Percentiles rank a stretch among this genome's conserved stretches.
Conservation (phyloP, 1,140 invertebrate genomes). For the Ptiloglossa arizonensis region DNA sequence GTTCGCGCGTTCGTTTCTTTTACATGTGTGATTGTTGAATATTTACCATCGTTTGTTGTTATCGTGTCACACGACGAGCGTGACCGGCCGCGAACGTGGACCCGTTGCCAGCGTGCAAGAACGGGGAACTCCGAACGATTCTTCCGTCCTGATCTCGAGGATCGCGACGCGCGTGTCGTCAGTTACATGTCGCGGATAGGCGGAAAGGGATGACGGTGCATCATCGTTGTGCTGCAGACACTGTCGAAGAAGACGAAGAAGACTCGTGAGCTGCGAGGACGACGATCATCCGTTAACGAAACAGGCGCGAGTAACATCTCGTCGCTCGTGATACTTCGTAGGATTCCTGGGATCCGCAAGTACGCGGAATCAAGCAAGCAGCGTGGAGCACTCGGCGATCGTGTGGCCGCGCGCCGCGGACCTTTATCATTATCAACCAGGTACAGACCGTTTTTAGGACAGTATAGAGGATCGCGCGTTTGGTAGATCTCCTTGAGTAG, state of each 20-base stretch:
- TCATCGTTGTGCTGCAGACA: conserved; percentile 35
- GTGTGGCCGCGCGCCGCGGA: conserved; percentile 80
- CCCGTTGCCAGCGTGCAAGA: background rate
- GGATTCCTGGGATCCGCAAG: conserved; percentile 70
- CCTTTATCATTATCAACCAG: conserved; percentile 78
- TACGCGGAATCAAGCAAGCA: conserved; percentile 77
- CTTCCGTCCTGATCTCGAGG: conserved; percentile 14
- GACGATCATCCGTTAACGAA: background rate
- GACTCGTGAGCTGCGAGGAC: conserved; percentile 36
- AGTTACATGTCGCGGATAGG: conserved; percentile 55
- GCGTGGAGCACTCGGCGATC: conserved; percentile 80
- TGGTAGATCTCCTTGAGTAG: too few relatives aligned
- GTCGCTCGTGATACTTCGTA: conserved; percentile 59
- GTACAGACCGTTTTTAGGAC: conserved; percentile 55
- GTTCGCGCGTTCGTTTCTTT: too few relatives aligned
- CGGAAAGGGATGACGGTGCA: conserved; percentile 63
- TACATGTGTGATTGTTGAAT: conserved; percentile 1
- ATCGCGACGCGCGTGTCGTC: conserved; percentile 29
- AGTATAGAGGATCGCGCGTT: too few relatives aligned
- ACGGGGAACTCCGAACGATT: conserved; percentile 21
- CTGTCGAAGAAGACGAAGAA: conserved; percentile 51
- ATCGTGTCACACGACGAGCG: background rate
- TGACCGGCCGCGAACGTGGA: background rate
- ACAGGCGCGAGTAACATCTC: conserved; percentile 27
- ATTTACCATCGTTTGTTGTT: conserved; percentile 28